phyloP scores from a whole-genome alignment of 2,888 invertebrate species.

The Brenthis ino region DNA sequence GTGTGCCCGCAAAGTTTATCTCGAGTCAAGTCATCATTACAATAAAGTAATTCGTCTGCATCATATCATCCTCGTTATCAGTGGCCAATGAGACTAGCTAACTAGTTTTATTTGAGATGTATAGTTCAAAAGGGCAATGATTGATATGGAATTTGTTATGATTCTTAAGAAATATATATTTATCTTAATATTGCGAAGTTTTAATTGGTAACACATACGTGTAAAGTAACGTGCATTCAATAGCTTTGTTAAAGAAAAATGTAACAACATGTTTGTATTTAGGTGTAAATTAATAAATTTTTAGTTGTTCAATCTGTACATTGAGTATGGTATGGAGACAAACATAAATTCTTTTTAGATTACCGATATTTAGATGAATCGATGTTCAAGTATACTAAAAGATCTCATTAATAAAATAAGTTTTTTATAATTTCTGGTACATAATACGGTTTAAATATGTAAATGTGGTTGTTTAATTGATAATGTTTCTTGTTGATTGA shows the following conservation, averaged over 20 bases:
- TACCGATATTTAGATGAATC: too few relatives aligned
- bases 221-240: too few relatives aligned
- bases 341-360: too few relatives aligned
- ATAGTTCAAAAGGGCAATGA: conserved; percentile 10
- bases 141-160: background rate
- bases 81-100: conserved; percentile 17
- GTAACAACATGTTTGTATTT: background rate
- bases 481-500: background rate
- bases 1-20: conserved; percentile 21
- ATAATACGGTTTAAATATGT: background rate
- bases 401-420: too few relatives aligned
- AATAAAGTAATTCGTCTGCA: conserved; percentile 24
- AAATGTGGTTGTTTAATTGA: background rate
- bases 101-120: conserved; percentile 25
- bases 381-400: too few relatives aligned
- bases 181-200: too few relatives aligned
- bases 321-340: too few relatives aligned
- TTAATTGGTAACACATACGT: background rate
- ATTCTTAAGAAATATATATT: too few relatives aligned
- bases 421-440: conserved; percentile 8
- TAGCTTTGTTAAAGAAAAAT: too few relatives aligned
- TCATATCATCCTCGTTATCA: conserved; percentile 21
- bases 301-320: background rate
- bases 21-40: conserved; percentile 2
- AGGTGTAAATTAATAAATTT: background rate